Conservation (phyloP, 1,140 invertebrate genomes). For the Drosophila pachea region DNA sequence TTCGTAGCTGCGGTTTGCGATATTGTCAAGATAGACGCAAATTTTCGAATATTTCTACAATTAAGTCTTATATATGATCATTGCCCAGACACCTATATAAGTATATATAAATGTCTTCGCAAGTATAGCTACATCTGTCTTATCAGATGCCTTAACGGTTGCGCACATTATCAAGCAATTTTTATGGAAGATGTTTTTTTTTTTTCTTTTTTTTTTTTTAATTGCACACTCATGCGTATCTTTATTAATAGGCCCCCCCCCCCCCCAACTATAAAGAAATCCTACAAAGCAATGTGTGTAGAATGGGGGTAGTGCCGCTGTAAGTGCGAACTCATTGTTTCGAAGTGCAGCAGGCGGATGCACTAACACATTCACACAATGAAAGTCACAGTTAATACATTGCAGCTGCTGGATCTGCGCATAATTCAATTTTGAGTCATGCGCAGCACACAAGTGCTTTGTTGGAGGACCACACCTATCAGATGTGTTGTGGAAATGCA, state of each 20-base stretch:
- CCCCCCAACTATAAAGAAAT: constrained; percentile 5
- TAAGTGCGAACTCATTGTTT: constrained; percentile 27
- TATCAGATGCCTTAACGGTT: constrained; percentile 23
- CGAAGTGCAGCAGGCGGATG: constrained; percentile 22
- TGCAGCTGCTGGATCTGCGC: constrained; percentile 27
- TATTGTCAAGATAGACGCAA: constrained; percentile 32
- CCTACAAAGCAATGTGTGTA: background rate
- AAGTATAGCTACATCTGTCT: constrained; percentile 4
- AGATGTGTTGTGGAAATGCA: background rate
- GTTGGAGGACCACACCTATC: constrained; percentile 19
- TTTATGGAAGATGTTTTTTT: constrained; percentile 2
- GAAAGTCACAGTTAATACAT: constrained; percentile 12
- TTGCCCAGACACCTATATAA: constrained; percentile 3
- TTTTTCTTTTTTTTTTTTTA: constrained; percentile 4
- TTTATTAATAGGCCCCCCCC: background rate
- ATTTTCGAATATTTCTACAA: constrained; percentile 18
- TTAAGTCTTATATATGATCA: constrained; percentile 17
- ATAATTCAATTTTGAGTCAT: constrained; percentile 31
- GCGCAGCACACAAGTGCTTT: constrained; percentile 18
- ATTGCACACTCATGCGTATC: constrained; percentile 1
- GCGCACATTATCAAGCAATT: background rate
- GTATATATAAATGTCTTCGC: constrained; percentile 14
- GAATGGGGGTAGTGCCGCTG: constrained; percentile 11
- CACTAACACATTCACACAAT: background rate
- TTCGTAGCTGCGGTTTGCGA: constrained; percentile 17